Evolutionary conservation across 1,140 invertebrate genomes (phyloP).

Genomic region (Cydia strobilella): DNA sequence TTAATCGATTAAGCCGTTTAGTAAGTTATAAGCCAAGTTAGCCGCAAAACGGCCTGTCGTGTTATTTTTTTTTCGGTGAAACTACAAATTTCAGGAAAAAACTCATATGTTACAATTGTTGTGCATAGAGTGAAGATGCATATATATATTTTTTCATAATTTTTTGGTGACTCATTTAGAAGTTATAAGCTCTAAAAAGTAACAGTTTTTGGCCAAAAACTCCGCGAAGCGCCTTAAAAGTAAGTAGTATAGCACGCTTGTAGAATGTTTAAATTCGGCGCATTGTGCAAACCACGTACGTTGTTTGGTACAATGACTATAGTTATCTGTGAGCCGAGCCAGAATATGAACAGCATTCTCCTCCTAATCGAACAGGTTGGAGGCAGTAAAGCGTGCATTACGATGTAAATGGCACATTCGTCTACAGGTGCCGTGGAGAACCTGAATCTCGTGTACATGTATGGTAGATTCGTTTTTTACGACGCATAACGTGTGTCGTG

Average conservation of each 20-base stretch:
- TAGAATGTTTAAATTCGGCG: background rate
- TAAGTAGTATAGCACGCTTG: constrained; percentile 2
- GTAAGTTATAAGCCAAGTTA: too few species aligned
- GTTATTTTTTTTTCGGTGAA: too few species aligned
- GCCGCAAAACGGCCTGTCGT: too few species aligned
- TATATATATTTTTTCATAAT: too few species aligned
- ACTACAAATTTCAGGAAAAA: too few species aligned
- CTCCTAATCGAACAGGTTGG: constrained; percentile 70
- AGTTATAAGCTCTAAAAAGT: too few species aligned
- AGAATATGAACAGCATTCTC: constrained; percentile 69
- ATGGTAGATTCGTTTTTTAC: constrained; percentile 40
- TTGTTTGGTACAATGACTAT: constrained; percentile 39
- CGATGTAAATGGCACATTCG: constrained; percentile 75
- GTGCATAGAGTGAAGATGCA: too few species aligned
- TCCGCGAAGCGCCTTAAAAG: too few species aligned
- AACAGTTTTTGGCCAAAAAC: too few species aligned
- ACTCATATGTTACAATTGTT: too few species aligned
- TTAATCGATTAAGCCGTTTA: too few species aligned
- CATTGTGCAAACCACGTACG: background rate
- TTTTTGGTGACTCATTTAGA: too few species aligned
- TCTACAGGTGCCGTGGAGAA: constrained; percentile 66
- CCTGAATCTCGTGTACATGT: constrained; percentile 51
- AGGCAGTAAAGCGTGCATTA: constrained; percentile 65
- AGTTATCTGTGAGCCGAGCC: constrained; percentile 45
- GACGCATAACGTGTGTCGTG: constrained; percentile 43